phyloP scores from a whole-genome alignment of 1,140 invertebrate genomes.

The Proctacanthus coquilletti region DNA sequence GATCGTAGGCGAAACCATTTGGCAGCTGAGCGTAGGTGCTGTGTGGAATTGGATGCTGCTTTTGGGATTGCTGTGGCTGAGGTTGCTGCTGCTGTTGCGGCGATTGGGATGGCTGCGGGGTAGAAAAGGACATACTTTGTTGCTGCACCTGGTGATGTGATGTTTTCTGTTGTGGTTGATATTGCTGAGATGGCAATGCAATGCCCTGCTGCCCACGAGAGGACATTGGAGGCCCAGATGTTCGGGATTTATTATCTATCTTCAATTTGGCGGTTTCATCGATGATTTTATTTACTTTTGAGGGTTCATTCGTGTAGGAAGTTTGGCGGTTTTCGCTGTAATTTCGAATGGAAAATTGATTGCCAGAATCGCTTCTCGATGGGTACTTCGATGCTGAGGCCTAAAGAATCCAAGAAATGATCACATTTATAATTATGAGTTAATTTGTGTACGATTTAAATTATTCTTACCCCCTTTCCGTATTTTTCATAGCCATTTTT shows the following conservation, averaged over 20 bases:
- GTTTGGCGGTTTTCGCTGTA: too few species aligned
- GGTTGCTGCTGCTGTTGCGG: conserved; percentile 8
- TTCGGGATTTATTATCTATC: conserved; percentile 14
- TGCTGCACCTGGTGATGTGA: conserved; percentile 1
- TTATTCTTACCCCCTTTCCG: too few species aligned
- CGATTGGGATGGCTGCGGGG: not conserved
- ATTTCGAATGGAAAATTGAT: too few species aligned
- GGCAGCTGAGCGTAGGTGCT: conserved; percentile 15
- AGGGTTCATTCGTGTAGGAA: too few species aligned
- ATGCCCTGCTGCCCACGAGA: not conserved
- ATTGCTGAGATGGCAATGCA: not conserved
- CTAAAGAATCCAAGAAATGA: too few species aligned
- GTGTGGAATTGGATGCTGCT: conserved; percentile 5
- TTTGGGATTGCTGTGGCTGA: conserved; percentile 16
- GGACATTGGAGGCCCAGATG: conserved; percentile 6
- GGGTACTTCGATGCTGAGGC: too few species aligned
- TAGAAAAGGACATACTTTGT: too few species aligned
- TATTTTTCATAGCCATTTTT: too few species aligned
- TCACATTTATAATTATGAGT: too few species aligned
- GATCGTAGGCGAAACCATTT: conserved; percentile 34
- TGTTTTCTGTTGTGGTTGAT: conserved; percentile 1
- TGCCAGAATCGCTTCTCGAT: too few species aligned
- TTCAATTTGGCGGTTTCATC: conserved; percentile 17
- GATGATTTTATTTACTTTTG: conserved; percentile 16
- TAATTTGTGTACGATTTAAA: too few species aligned